phyloP scores from a whole-genome alignment of 2,888 invertebrate genomes.

The Horisme vitalbata region DNA sequence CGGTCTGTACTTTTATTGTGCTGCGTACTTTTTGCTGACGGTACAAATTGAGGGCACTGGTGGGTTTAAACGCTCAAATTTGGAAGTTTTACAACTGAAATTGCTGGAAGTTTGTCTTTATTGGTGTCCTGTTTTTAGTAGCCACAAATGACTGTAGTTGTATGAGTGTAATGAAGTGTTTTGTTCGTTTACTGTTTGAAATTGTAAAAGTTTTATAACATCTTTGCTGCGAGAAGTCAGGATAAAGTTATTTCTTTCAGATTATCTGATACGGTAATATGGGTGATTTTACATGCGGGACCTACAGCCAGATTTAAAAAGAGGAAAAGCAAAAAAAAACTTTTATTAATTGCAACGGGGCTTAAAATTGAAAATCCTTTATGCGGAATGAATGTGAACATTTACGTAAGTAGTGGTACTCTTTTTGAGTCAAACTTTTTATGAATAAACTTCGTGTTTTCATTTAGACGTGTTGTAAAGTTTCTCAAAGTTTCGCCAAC shows the following conservation, averaged over 20 bases:
- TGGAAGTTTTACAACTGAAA: constrained; percentile 23
- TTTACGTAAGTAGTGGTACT: too few relatives aligned
- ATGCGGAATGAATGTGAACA: too few relatives aligned
- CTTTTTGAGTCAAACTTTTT: not conserved
- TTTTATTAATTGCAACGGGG: too few relatives aligned
- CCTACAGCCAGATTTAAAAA: too few relatives aligned
- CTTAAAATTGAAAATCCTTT: too few relatives aligned
- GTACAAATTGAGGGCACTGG: constrained; percentile 13
- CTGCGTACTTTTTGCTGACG: constrained; percentile 8
- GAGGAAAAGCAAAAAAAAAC: too few relatives aligned
- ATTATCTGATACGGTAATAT: too few relatives aligned
- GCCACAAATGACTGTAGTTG: not conserved
- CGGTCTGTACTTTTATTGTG: not conserved
- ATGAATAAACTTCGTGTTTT: not conserved
- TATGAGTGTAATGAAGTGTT: not conserved
- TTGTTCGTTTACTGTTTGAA: not conserved
- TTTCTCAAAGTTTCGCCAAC: not conserved
- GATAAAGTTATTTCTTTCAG: too few relatives aligned
- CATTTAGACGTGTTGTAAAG: constrained; percentile 1
- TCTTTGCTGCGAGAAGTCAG: too few relatives aligned
- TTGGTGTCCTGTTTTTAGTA: constrained; percentile 5
- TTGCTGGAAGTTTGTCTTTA: constrained; percentile 24
- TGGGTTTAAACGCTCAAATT: constrained; percentile 26
- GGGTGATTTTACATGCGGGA: too few relatives aligned
- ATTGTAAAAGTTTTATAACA: too few relatives aligned